Evolutionary conservation across 2,888 invertebrate species (phyloP).

Genomic region (Timema podura): DNA sequence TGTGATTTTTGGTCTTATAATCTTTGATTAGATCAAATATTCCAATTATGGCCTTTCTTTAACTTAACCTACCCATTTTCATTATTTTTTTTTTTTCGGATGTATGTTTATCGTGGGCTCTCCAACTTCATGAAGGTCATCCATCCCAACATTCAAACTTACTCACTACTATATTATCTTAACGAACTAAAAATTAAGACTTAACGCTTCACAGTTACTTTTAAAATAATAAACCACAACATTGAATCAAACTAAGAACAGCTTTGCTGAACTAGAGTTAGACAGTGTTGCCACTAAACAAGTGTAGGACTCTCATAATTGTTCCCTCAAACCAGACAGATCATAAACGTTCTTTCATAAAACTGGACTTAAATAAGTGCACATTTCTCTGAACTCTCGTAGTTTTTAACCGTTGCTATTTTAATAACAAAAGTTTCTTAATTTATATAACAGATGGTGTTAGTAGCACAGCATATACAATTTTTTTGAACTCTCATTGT

Average conservation of each 20-base stretch:
- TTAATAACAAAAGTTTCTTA: neutral
- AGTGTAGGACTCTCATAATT: too few species aligned
- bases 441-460: too few species aligned
- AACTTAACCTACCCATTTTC: neutral
- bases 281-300: neutral
- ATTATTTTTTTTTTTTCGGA: slow-evolving; percentile 19
- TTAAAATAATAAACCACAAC: neutral
- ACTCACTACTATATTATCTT: neutral
- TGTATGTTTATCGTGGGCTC: neutral
- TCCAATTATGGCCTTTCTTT: neutral
- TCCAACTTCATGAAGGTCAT: neutral
- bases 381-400: neutral
- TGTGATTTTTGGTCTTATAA: neutral
- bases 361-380: neutral
- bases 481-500: too few species aligned
- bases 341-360: neutral
- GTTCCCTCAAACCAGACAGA: neutral
- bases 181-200: neutral
- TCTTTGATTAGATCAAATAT: neutral
- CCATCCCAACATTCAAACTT: neutral
- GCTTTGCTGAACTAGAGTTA: neutral
- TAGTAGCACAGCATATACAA: too few species aligned
- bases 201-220: neutral
- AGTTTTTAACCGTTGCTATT: slow-evolving; percentile 26
- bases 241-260: neutral